These are phyloP conservation scores for Osmerus eperlanus DNA, from an alignment of 2,113 vertebrate species.

Conservation along the genomic window DNA sequence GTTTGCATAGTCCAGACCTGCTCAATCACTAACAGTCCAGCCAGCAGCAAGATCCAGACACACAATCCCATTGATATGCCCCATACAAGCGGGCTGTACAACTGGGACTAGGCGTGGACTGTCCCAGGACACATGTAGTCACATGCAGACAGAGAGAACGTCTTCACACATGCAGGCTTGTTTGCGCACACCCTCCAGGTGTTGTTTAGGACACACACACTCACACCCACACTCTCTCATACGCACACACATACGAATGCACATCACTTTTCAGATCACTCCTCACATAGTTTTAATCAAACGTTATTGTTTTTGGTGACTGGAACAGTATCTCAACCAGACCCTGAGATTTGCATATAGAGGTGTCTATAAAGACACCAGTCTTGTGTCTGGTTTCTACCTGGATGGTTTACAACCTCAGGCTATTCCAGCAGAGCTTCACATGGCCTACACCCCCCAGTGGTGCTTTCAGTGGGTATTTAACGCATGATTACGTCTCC, in stretches of 20 bases:
- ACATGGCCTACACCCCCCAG: not conserved
- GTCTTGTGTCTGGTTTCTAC: not conserved
- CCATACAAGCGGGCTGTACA: slow-evolving; percentile 3
- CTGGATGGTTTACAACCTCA: not conserved
- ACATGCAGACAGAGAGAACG: slow-evolving; percentile 24
- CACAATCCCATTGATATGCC: slow-evolving; percentile 52
- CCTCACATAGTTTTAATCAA: too few species aligned
- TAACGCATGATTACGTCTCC: slow-evolving; percentile 40
- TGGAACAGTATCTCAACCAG: too few species aligned
- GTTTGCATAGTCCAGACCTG: slow-evolving; percentile 51
- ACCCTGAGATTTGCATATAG: too few species aligned
- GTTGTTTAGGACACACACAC: slow-evolving; percentile 17
- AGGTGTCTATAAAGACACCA: not conserved
- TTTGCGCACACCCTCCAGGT: slow-evolving; percentile 35
- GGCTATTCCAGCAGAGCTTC: not conserved
- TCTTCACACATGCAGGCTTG: slow-evolving; percentile 8
- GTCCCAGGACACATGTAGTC: slow-evolving; percentile 31
- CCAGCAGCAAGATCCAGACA: slow-evolving; percentile 38
- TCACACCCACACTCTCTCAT: slow-evolving; percentile 8
- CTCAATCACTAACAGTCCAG: slow-evolving; percentile 20
- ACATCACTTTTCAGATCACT: not conserved
- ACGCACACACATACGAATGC: not conserved
- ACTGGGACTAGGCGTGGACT: slow-evolving; percentile 29
- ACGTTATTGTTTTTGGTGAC: too few species aligned
- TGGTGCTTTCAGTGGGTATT: slow-evolving; percentile 46